Evolutionary conservation across 2,888 invertebrate genomes (phyloP).

Genomic region (Cantharis lateralis): DNA sequence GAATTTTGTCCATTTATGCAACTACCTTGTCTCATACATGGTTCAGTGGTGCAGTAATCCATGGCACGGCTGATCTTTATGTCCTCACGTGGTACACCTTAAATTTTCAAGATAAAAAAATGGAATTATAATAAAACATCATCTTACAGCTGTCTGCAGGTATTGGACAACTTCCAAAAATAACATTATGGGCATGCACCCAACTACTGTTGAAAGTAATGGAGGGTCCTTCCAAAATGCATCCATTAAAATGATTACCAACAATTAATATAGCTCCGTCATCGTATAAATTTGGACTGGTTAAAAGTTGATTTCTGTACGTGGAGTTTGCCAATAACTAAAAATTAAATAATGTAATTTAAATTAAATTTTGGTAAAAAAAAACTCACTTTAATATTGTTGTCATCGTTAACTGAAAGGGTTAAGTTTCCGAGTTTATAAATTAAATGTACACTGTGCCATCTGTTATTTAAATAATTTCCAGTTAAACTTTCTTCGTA

Average conservation of each 20-base stretch:
- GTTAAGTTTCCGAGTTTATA: constrained; percentile 66
- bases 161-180: constrained; percentile 78
- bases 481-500: constrained; percentile 69
- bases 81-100: constrained; percentile 62
- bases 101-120: background rate
- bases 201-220: constrained; percentile 73
- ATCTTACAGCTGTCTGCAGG: constrained; percentile 71
- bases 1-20: constrained; percentile 77
- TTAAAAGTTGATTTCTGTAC: constrained; percentile 75
- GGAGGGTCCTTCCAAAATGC: constrained; percentile 85
- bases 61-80: constrained; percentile 60
- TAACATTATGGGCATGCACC: constrained; percentile 69
- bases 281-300: constrained; percentile 72
- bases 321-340: constrained; percentile 79
- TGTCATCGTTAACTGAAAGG: constrained; percentile 59
- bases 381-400: constrained; percentile 59
- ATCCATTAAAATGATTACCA: constrained; percentile 82
- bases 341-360: constrained; percentile 23
- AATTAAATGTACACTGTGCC: constrained; percentile 76
- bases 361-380: background rate
- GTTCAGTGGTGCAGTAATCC: constrained; percentile 78
- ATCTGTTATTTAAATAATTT: constrained; percentile 77
- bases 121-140: background rate
- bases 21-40: constrained; percentile 81
- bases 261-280: constrained; percentile 75